Conservation (phyloP, 92 coral and sea anemone species). For the Epizoanthus fatuus region DNA sequence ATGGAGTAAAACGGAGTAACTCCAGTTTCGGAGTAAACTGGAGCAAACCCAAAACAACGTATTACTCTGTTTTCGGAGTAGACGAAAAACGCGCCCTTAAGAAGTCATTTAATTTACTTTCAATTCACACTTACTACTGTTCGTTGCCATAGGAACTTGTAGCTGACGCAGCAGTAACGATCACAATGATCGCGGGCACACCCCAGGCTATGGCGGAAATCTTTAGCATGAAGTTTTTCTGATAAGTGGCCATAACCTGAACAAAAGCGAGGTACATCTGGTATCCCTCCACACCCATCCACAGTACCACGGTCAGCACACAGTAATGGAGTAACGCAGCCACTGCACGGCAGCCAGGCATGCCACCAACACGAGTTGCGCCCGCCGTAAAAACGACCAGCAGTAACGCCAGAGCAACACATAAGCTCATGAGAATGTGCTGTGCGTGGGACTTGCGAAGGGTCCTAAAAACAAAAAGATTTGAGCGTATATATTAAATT, state of each 20-base stretch:
- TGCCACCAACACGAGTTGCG: constrained; percentile 58
- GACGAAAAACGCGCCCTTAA: too few species aligned
- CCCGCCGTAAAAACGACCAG: constrained; percentile 88
- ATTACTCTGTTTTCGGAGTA: too few species aligned
- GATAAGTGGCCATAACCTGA: constrained; percentile 9
- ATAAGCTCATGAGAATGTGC: constrained; percentile 85
- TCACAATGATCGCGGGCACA: constrained; percentile 42
- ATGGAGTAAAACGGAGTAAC: too few species aligned
- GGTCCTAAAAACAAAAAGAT: constrained; percentile 56
- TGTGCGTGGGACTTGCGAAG: constrained; percentile 92
- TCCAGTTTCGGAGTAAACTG: too few species aligned
- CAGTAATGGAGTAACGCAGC: constrained; percentile 21
- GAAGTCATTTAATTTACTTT: too few species aligned
- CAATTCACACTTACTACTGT: constrained; percentile 37
- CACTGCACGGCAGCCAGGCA: constrained; percentile 16
- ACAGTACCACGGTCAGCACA: constrained; percentile 19
- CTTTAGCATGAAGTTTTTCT: constrained; percentile 11
- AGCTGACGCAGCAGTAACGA: constrained; percentile 8
- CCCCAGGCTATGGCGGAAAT: constrained; percentile 21
- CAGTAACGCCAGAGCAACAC: constrained; percentile 85
- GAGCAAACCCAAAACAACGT: too few species aligned
- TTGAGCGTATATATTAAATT: neutral
- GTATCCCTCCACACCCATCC: constrained; percentile 48
- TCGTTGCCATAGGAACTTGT: constrained; percentile 19
- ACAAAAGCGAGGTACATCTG: constrained; percentile 45